Base-by-base conservation (phyloP, 2,888 invertebrate species). In the Diarsia brunnea region DNA sequence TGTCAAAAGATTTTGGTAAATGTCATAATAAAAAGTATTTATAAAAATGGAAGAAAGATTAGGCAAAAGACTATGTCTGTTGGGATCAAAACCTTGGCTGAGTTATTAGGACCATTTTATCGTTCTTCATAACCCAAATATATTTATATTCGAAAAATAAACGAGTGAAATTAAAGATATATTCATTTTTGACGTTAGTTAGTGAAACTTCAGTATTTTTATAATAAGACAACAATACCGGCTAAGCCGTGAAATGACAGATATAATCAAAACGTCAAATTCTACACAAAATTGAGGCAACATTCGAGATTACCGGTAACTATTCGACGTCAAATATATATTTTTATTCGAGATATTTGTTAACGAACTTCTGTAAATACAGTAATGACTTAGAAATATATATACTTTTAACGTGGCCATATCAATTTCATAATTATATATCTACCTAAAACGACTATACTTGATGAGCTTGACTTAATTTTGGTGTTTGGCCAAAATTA, bases 371-470 rank as follows among this genome's bases (percentile, higher is more conserved):
- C 77, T 82, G 63, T 76, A n/a, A n/a, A 68, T 69, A 84, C 60
- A 82, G 71, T 81, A 81, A 83, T 85, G 85, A 83, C 85, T 85
- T 82, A 82, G 78, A 77, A 65, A 83, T 83, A 82, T 85, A 85
- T 73, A 67, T 77, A 38, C 16, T 55, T 71, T 72, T 38, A 72
- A 76, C 49, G 67, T 78, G 76, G 81, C 81, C 75, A 68, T 79
- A 82, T 70, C 27, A 86, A 73, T 78, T 79, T 79, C 16, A 66
- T 71, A 75, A 73, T 70, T 72, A 68, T 67, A 75, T 75, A 63
- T 61, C 60, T 77, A 80, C 68, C 80, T 84, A 80, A 58, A 67
- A 58, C 69, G 73, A 80, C 70, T 78, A 61, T 12, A 69, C 19
- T 51, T 31, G 65, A 85, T 65, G 65, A 60, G 72, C 51, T 63